Evolutionary conservation across 2,797 vertebrate species (phyloP).

Genomic region (Falco berigora): DNA sequence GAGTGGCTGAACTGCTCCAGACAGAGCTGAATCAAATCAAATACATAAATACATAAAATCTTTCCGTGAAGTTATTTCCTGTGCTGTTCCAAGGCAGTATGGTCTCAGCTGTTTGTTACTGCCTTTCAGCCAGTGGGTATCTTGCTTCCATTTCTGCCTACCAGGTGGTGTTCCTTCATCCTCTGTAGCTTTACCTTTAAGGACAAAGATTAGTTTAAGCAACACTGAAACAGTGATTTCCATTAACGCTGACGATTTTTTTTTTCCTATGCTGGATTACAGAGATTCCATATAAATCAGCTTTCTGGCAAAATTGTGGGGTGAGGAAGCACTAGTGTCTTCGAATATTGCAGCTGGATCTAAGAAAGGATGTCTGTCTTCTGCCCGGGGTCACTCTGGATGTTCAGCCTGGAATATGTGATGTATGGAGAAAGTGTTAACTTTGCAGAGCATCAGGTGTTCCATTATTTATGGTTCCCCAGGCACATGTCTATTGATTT

Average conservation of each 20-base stretch:
- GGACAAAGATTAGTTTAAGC: neutral
- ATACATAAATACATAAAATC: neutral
- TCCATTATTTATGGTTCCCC: conserved; percentile 18
- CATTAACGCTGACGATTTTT: neutral
- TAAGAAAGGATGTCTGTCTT: neutral
- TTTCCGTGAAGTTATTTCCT: conserved; percentile 25
- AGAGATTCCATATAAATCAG: neutral
- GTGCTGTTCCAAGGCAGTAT: neutral
- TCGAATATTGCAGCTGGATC: neutral
- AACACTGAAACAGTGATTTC: neutral
- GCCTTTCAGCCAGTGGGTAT: neutral
- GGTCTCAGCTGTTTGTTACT: neutral
- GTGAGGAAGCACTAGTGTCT: neutral
- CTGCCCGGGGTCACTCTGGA: neutral
- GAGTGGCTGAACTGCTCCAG: neutral
- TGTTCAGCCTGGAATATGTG: neutral
- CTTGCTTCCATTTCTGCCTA: neutral
- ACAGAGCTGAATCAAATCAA: neutral
- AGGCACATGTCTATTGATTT: neutral
- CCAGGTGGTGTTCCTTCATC: neutral
- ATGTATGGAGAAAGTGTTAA: neutral
- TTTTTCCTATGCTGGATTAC: neutral
- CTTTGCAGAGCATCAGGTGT: conserved; percentile 11
- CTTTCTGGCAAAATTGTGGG: neutral
- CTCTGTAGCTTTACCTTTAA: neutral